Percentiles rank a stretch among this genome's conserved stretches.
These are phyloP conservation scores for Siphonodentalium dalli DNA, from an alignment of 2,888 invertebrate genomes.

Conservation along the genomic window DNA sequence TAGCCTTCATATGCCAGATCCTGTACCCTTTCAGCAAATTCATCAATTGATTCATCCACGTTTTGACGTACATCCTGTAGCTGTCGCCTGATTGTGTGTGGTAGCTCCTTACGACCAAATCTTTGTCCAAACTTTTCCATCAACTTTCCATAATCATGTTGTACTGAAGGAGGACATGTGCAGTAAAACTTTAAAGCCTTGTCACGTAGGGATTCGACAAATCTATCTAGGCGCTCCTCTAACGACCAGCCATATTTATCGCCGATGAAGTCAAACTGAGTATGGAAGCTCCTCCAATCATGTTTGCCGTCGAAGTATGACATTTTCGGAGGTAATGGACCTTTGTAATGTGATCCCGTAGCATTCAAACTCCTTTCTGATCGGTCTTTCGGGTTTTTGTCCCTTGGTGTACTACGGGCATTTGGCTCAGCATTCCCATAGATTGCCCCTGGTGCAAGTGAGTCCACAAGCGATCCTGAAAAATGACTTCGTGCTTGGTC, in stretches of 20 bases:
- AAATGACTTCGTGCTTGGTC: too few species aligned
- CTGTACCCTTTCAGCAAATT: conserved; percentile 5
- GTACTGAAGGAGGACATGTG: background rate
- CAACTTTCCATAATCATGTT: background rate
- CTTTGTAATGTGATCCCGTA: too few species aligned
- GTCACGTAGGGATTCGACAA: conserved; percentile 5
- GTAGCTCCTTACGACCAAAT: conserved; percentile 6
- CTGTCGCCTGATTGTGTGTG: background rate
- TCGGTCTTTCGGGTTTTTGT: too few species aligned
- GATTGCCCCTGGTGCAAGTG: too few species aligned
- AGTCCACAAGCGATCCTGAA: too few species aligned
- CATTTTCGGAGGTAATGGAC: background rate
- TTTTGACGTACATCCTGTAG: background rate
- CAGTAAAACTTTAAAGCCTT: conserved; percentile 7
- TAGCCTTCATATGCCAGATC: conserved; percentile 4
- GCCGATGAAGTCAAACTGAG: conserved; percentile 3
- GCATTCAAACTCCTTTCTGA: too few species aligned
- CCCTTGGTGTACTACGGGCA: too few species aligned
- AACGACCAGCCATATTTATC: background rate
- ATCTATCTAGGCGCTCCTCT: background rate
- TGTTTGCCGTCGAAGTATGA: conserved; percentile 2
- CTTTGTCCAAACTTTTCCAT: background rate
- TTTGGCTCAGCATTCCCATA: too few species aligned
- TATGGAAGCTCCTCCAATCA: background rate
- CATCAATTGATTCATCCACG: background rate